These are phyloP conservation scores for Lysandra coridon DNA, from an alignment of 2,888 invertebrate genomes.

Conservation along the genomic window DNA sequence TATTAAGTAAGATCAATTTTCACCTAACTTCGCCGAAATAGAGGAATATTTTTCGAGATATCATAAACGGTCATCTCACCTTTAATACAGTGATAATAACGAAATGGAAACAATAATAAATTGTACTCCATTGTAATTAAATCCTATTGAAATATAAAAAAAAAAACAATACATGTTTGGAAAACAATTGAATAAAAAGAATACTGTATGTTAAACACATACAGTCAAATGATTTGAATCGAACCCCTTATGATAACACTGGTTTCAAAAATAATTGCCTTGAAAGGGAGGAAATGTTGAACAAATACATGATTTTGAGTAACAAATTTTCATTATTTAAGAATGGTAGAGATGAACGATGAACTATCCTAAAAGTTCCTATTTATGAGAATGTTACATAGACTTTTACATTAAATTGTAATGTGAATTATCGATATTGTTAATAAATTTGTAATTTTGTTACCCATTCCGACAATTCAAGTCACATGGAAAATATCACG, in stretches of 20 bases:
- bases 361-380: too few relatives aligned
- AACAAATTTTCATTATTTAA: too few relatives aligned
- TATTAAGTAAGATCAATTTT: too few relatives aligned
- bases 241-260: background rate
- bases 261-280: background rate
- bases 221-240: background rate
- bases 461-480: background rate
- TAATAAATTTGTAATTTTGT: background rate
- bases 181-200: constrained; percentile 10
- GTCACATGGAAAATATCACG: background rate
- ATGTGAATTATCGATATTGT: too few relatives aligned
- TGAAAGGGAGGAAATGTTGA: background rate
- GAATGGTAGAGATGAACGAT: too few relatives aligned
- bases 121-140: background rate
- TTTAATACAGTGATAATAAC: background rate
- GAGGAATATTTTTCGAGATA: background rate
- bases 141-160: background rate
- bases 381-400: too few relatives aligned
- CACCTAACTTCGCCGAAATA: too few relatives aligned
- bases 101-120: background rate
- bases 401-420: too few relatives aligned
- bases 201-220: constrained; percentile 1
- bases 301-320: background rate
- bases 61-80: background rate
- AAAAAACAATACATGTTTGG: background rate